Base-by-base conservation (phyloP, 2,888 invertebrate genomes). In the Drosophila dives region DNA sequence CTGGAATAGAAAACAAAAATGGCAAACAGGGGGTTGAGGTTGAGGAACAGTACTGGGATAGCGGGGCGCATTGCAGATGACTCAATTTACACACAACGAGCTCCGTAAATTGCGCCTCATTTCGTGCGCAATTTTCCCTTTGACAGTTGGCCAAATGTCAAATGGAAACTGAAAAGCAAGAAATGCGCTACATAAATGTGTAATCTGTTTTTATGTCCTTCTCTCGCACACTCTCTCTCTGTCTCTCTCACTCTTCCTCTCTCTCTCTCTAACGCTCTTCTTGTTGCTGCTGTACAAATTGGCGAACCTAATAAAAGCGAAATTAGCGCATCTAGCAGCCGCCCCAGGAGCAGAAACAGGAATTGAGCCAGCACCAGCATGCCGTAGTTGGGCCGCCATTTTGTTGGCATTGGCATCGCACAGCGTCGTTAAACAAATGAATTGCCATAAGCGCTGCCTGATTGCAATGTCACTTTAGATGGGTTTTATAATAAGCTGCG, bases 401-500 rank as follows among this genome's bases (percentile, higher is more conserved):
- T 80, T 81, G 72, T 70, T 63, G 66, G 61, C 74, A 59, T 49
- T 50, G 40, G 45, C 23, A 45, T n/a, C 55, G 84, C 86, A 77
- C 69, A 69, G 63, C 72, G 71, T 91, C 90, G 91, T 91, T 91
- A 91, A 91, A 91, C 91, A 92, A 91, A 91, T 91, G 91, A 91
- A 91, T 91, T 91, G 91, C 87, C 92, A 89, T 91, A 91, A 86
- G 89, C 86, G 80, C 76, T 79, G 86, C 84, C 83, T 91, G 92
- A 92, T 91, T 91, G 92, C 90, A 75, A 76, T 86, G 89, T 89
- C 87, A 84, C 76, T 86, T 86, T 83, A 74, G 89, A 89, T 89
- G 86, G 85, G 81, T 86, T 75, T 79, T 70, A 84, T 86, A 79
- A 86, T 81, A 89, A 89, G 87, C 89, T 73, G 82, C 72, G 65